Percentiles rank a stretch among this genome's conserved stretches.
These are phyloP conservation scores for Drosophila setifemur DNA, from an alignment of 1,140 invertebrate species.

Conservation along the genomic window DNA sequence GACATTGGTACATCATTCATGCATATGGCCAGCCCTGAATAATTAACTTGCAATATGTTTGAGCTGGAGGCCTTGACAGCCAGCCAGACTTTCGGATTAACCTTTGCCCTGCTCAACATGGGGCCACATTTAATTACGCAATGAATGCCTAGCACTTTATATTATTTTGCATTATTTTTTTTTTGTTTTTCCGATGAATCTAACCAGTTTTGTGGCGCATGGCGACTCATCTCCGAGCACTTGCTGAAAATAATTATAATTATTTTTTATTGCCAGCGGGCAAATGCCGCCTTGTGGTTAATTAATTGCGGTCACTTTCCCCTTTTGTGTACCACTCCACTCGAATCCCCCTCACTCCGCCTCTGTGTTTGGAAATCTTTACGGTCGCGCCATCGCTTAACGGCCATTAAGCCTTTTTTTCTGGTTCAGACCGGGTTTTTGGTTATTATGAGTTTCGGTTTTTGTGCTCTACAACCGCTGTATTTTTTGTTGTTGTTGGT, in stretches of 20 bases:
- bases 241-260: conserved; percentile 53
- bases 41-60: conserved; percentile 40
- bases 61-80: conserved; percentile 12
- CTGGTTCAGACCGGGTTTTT: neutral
- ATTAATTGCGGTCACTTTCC: conserved; percentile 75
- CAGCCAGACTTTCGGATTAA: conserved; percentile 38
- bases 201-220: too few relatives aligned
- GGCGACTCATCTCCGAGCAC: conserved; percentile 13
- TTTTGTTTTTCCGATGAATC: neutral
- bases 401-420: conserved; percentile 63
- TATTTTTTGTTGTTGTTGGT: neutral
- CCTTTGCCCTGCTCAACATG: conserved; percentile 23
- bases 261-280: conserved; percentile 63
- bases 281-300: conserved; percentile 57
- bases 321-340: neutral
- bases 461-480: neutral
- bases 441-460: conserved; percentile 8
- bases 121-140: conserved; percentile 35
- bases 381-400: conserved; percentile 57
- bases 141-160: conserved; percentile 19
- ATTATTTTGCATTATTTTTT: conserved; percentile 4
- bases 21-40: conserved; percentile 54
- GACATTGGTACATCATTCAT: conserved; percentile 45
- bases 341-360: too few relatives aligned
- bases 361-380: too few relatives aligned